These are phyloP conservation scores for Limnodromus scolopaceus DNA, from an alignment of 2,797 vertebrate genomes.

Conservation along the genomic window DNA sequence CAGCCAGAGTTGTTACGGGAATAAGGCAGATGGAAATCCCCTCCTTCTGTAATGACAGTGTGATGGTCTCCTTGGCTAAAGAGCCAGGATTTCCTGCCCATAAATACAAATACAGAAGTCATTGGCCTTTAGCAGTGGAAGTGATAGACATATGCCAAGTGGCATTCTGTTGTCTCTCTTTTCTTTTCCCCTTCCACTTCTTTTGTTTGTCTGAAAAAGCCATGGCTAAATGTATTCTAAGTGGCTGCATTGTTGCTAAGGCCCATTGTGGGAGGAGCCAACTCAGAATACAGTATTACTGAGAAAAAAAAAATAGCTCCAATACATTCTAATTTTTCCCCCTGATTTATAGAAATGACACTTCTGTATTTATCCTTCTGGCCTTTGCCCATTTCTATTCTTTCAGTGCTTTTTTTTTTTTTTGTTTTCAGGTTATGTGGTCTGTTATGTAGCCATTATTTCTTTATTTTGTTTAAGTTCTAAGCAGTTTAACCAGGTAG, in stretches of 20 bases:
- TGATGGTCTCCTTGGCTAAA: conserved; percentile 25
- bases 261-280: background rate
- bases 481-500: background rate
- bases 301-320: background rate
- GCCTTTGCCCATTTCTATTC: background rate
- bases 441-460: background rate
- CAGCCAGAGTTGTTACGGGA: background rate
- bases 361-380: background rate
- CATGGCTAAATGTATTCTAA: background rate
- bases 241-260: background rate
- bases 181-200: background rate
- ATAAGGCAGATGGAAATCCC: conserved; percentile 15
- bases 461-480: background rate
- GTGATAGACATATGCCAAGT: background rate
- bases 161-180: background rate
- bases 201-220: background rate
- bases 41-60: background rate
- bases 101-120: conserved; percentile 38
- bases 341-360: background rate
- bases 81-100: conserved; percentile 21
- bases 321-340: too few species aligned
- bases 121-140: background rate
- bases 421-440: background rate
- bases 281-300: background rate
- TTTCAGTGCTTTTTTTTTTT: background rate